Conservation (phyloP, 1,140 invertebrate genomes). For the Capitella teleta region DNA sequence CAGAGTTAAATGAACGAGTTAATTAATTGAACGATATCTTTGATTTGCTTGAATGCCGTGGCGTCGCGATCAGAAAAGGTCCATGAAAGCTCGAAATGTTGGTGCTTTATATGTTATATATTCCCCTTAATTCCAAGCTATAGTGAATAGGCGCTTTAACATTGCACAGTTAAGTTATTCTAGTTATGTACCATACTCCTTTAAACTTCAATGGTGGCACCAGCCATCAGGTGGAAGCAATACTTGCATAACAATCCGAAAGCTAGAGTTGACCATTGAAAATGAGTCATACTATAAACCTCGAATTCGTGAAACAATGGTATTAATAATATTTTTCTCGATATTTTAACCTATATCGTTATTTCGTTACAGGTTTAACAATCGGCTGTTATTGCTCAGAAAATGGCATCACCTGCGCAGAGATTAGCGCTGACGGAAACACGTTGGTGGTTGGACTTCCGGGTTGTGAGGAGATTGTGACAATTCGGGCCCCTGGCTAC, state of each 20-base stretch:
- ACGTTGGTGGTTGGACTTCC: background rate
- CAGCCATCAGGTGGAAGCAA: too few relatives aligned
- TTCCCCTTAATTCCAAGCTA: too few relatives aligned
- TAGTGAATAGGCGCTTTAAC: too few relatives aligned
- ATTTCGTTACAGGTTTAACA: background rate
- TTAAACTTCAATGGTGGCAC: too few relatives aligned
- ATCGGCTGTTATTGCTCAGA: background rate
- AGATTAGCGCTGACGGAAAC: background rate
- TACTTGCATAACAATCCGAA: too few relatives aligned
- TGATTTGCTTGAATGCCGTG: too few relatives aligned
- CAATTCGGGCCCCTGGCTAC: slow-evolving; percentile 1
- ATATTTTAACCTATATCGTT: background rate
- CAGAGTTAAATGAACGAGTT: background rate
- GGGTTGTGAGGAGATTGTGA: background rate
- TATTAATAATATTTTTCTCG: background rate
- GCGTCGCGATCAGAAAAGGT: too few relatives aligned
- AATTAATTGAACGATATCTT: too few relatives aligned
- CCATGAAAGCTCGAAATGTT: too few relatives aligned
- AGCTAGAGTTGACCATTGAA: background rate
- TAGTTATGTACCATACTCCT: too few relatives aligned
- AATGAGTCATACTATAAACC: background rate
- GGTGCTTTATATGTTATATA: too few relatives aligned
- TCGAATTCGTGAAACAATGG: background rate
- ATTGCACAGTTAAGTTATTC: too few relatives aligned
- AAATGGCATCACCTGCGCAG: background rate